A percentile compares a stretch with the other conserved stretches of the same genome.
These are phyloP conservation scores for Eledone cirrhosa DNA, from an alignment of 2,888 invertebrate genomes.

Conservation along the genomic window DNA sequence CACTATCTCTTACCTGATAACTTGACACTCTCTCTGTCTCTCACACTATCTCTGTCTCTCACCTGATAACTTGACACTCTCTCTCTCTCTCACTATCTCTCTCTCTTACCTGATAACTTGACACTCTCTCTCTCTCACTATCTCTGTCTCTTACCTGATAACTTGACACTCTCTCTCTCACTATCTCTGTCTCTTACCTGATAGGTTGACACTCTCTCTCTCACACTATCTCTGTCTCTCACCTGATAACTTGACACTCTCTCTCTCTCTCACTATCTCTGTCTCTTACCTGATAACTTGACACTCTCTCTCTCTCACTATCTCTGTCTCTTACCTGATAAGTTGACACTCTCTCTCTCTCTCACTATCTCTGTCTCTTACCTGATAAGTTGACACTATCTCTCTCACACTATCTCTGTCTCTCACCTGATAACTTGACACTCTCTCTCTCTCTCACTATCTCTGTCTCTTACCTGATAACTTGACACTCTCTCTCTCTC, in stretches of 20 bases:
- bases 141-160: slow-evolving; percentile 55
- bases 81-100: no score
- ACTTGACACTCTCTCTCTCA: slow-evolving; percentile 46
- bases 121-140: slow-evolving; percentile 43
- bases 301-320: slow-evolving; percentile 43
- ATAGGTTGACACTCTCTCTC: slow-evolving; percentile 50
- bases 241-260: slow-evolving; percentile 58
- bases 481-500: slow-evolving; percentile 41
- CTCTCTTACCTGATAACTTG: slow-evolving; percentile 50
- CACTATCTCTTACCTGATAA: slow-evolving; percentile 55
- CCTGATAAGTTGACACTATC: slow-evolving; percentile 59
- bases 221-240: neutral
- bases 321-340: slow-evolving; percentile 55
- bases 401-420: no score
- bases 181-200: slow-evolving; percentile 45
- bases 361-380: no score
- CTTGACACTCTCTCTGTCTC: slow-evolving; percentile 46
- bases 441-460: slow-evolving; percentile 35
- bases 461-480: slow-evolving; percentile 55
- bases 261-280: no score
- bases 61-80: slow-evolving; percentile 58
- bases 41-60: neutral
- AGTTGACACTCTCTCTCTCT: slow-evolving; percentile 42
- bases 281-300: slow-evolving; percentile 51
- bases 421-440: slow-evolving; percentile 56